phyloP scores from a whole-genome alignment of 2,888 invertebrate genomes.

The Zaprionus bogoriensis region DNA sequence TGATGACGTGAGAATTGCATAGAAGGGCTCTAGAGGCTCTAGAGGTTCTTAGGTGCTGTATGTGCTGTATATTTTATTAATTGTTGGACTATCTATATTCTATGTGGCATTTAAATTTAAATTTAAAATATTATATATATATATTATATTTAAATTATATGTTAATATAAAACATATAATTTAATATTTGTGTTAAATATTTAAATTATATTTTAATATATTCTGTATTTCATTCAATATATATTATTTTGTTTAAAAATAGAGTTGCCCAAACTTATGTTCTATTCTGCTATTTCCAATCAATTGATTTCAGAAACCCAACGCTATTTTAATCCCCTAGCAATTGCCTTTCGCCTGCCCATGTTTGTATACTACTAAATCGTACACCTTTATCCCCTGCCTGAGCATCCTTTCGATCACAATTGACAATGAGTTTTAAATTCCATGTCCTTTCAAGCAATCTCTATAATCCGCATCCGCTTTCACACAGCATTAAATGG shows the following conservation, averaged over 20 bases:
- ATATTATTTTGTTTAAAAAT: neutral
- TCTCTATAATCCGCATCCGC: conserved; percentile 2
- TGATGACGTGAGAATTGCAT: too few species aligned
- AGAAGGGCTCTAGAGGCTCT: too few species aligned
- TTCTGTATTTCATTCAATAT: too few species aligned
- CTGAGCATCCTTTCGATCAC: neutral
- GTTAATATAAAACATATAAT: too few species aligned
- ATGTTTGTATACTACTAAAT: neutral
- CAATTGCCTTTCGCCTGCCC: neutral
- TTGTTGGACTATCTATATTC: too few species aligned
- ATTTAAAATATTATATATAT: too few species aligned
- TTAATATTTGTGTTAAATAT: too few species aligned
- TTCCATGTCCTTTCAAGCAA: neutral
- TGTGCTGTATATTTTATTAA: too few species aligned
- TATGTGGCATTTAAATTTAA: too few species aligned
- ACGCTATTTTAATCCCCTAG: neutral
- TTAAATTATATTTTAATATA: too few species aligned
- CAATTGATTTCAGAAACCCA: neutral
- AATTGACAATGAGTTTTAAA: conserved; percentile 1
- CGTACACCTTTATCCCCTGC: neutral
- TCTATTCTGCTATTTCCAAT: neutral
- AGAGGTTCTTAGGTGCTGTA: too few species aligned
- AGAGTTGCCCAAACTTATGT: neutral
- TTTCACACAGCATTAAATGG: neutral
- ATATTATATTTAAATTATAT: too few species aligned